A percentile compares a stretch with the other conserved stretches of the same genome.
Evolutionary conservation across 2,888 invertebrate genomes (phyloP).

Genomic region (Andricus quercusramuli): DNA sequence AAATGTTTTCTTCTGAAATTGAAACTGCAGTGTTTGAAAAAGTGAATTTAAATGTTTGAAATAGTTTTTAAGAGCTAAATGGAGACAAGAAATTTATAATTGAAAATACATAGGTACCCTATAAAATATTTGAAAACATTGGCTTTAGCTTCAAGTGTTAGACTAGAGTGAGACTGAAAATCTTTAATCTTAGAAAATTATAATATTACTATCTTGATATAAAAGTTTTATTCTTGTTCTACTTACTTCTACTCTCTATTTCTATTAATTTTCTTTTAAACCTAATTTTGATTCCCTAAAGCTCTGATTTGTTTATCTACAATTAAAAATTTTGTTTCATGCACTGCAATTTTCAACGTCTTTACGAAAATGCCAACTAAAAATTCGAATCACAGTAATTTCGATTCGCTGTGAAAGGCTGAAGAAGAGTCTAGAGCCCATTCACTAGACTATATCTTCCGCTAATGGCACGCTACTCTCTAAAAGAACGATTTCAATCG

Average conservation of each 20-base stretch:
- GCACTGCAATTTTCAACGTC: neutral
- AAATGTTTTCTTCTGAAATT: no score
- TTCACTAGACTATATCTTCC: constrained; percentile 44
- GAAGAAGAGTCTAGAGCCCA: constrained; percentile 36
- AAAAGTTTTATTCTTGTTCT: neutral
- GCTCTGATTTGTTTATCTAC: neutral
- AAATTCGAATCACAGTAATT: constrained; percentile 15
- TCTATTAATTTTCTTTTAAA: neutral
- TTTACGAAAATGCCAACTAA: constrained; percentile 5
- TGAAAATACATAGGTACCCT: no score
- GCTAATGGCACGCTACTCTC: constrained; percentile 51
- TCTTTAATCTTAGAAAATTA: neutral
- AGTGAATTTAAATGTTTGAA: no score
- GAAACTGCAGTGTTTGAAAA: no score
- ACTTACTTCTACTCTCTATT: neutral
- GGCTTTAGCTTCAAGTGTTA: neutral
- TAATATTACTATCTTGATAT: neutral
- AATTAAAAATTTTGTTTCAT: neutral
- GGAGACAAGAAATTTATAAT: no score
- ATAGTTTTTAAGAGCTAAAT: no score
- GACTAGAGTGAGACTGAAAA: neutral
- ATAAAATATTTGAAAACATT: no score
- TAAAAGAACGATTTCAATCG: constrained; percentile 40
- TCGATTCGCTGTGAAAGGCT: constrained; percentile 38
- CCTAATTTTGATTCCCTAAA: neutral